These are phyloP conservation scores for Atethmia centrago DNA, from an alignment of 2,888 invertebrate species.

Conservation along the genomic window DNA sequence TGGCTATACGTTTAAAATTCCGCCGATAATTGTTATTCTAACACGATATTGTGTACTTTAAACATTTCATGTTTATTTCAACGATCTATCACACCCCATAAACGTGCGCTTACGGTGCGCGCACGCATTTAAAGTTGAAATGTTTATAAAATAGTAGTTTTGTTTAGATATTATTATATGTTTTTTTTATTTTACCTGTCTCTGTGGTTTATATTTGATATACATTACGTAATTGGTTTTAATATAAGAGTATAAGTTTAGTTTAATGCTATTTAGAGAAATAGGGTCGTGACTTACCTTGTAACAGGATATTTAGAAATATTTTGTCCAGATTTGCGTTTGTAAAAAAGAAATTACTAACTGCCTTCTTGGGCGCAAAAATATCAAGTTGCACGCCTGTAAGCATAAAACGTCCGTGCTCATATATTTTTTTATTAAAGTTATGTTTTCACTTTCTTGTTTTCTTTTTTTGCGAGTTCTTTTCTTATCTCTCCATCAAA, in stretches of 20 bases:
- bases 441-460: background rate
- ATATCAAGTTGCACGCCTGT: constrained; percentile 1
- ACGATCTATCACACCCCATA: constrained; percentile 67
- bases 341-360: background rate
- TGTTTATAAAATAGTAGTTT: constrained; percentile 70
- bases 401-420: background rate
- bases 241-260: background rate
- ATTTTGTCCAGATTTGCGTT: too few relatives aligned
- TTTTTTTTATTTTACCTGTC: constrained; percentile 42
- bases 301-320: constrained; percentile 14
- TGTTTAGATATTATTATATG: constrained; percentile 50
- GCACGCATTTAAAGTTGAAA: constrained; percentile 63
- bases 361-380: background rate
- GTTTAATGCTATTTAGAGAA: background rate
- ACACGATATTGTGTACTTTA: constrained; percentile 51
- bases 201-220: constrained; percentile 4
- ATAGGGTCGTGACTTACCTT: background rate
- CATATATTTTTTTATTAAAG: background rate
- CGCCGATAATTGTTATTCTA: constrained; percentile 55
- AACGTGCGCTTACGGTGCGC: constrained; percentile 56
- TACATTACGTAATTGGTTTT: constrained; percentile 19
- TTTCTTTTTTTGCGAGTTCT: background rate
- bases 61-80: constrained; percentile 65
- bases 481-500: background rate
- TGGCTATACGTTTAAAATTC: constrained; percentile 17